Evolutionary conservation across 2,888 invertebrate species (phyloP).

Genomic region (Steinernema hermaphroditum): DNA sequence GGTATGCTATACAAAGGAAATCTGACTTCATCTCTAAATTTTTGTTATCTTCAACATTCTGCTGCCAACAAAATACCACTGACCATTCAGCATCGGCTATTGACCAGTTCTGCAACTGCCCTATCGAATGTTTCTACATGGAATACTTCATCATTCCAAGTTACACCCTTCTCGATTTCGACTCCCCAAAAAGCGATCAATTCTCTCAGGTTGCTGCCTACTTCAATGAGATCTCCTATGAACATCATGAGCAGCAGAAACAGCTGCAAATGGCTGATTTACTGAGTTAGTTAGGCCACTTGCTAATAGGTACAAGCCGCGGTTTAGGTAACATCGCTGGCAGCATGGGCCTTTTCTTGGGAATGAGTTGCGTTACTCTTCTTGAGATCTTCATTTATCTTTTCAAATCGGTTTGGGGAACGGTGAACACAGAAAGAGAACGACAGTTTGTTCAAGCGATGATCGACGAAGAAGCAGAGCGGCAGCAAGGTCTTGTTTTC

Average conservation of each 20-base stretch:
- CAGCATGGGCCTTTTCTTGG: constrained; percentile 56
- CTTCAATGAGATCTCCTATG: constrained; percentile 49
- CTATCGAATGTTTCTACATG: constrained; percentile 12
- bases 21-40: too few relatives aligned
- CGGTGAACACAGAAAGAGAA: constrained; percentile 51
- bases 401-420: constrained; percentile 54
- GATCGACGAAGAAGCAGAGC: constrained; percentile 44
- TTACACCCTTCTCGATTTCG: constrained; percentile 17
- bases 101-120: constrained; percentile 6
- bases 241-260: constrained; percentile 54
- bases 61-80: too few relatives aligned
- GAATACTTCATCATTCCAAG: constrained; percentile 23
- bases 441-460: constrained; percentile 53
- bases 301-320: neutral
- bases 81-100: neutral
- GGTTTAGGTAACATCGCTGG: constrained; percentile 54
- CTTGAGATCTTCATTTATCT: constrained; percentile 57
- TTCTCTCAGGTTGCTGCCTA: constrained; percentile 43
- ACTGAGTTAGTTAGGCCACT: constrained; percentile 37
- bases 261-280: constrained; percentile 55
- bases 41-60: too few relatives aligned
- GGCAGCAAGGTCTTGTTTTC: neutral
- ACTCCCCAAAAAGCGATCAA: neutral
- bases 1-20: too few relatives aligned
- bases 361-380: constrained; percentile 57